Evolutionary conservation across 2,888 invertebrate species (phyloP).

Genomic region (Stenurella melanura): DNA sequence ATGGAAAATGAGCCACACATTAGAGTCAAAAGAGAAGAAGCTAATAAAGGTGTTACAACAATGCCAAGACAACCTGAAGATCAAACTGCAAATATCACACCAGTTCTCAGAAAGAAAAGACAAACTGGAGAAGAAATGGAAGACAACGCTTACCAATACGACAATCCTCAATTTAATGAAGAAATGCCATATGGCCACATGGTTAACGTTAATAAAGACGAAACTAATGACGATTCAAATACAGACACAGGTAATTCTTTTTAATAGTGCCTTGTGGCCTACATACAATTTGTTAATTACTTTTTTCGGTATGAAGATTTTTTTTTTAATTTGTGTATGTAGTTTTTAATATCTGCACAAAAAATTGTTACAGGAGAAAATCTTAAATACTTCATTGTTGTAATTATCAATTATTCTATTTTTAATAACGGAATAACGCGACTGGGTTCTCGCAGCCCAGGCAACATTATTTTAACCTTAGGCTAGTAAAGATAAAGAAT

Average conservation of each 20-base stretch:
- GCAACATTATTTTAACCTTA: too few relatives aligned
- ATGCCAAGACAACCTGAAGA: background rate
- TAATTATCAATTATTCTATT: too few relatives aligned
- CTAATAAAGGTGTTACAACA: background rate
- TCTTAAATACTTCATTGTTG: too few relatives aligned
- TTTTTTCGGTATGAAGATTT: too few relatives aligned
- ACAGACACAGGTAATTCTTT: background rate
- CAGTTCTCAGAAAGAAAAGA: conserved; percentile 21
- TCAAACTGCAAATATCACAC: background rate
- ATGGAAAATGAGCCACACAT: background rate
- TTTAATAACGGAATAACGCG: too few relatives aligned
- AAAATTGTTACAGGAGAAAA: too few relatives aligned
- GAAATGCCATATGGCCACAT: background rate
- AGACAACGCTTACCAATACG: conserved; percentile 34
- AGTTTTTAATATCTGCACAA: too few relatives aligned
- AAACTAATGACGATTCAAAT: background rate
- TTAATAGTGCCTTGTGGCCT: background rate
- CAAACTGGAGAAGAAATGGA: conserved; percentile 4
- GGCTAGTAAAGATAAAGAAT: too few relatives aligned
- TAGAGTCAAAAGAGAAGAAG: conserved; percentile 14
- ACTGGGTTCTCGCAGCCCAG: too few relatives aligned
- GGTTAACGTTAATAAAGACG: conserved; percentile 6
- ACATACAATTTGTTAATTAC: too few relatives aligned
- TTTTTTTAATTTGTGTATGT: too few relatives aligned
- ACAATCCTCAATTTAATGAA: conserved; percentile 35